Conservation (phyloP, 2,888 invertebrate genomes). For the Incurvaria masculella region DNA sequence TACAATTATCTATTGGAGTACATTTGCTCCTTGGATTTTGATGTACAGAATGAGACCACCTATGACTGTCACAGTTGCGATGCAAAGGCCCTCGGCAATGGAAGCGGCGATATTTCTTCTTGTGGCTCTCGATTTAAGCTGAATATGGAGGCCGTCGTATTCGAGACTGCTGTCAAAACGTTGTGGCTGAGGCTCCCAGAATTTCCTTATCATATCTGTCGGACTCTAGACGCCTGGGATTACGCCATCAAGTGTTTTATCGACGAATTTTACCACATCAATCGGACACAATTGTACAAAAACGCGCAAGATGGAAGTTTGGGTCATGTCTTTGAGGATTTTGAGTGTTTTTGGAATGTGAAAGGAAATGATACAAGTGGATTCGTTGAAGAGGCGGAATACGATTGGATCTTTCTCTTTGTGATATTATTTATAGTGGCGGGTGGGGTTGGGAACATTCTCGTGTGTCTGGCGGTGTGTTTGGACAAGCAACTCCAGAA, state of each 20-base stretch:
- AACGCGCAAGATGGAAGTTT: conserved; percentile 28
- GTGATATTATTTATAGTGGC: conserved; percentile 83
- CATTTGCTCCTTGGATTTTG: conserved; percentile 36
- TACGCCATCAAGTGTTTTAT: conserved; percentile 30
- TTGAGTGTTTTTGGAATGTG: conserved; percentile 40
- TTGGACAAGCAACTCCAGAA: conserved; percentile 89
- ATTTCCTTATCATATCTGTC: conserved; percentile 23
- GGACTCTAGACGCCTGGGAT: conserved; percentile 26
- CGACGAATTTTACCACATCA: conserved; percentile 20
- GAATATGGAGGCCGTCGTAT: conserved; percentile 35
- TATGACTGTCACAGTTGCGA: conserved; percentile 34
- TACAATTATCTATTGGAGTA: not conserved
- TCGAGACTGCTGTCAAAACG: conserved; percentile 41
- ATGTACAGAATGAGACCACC: conserved; percentile 46
- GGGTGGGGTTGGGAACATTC: conserved; percentile 86
- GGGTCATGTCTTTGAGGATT: conserved; percentile 23
- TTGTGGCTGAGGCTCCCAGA: conserved; percentile 39
- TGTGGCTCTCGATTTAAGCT: conserved; percentile 43
- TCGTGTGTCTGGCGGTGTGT: conserved; percentile 91
- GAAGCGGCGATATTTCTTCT: conserved; percentile 30
- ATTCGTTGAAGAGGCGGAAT: conserved; percentile 29
- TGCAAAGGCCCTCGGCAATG: conserved; percentile 23
- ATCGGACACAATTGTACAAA: conserved; percentile 44
- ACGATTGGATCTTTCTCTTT: conserved; percentile 83
- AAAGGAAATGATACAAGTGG: conserved; percentile 26